phyloP scores from a whole-genome alignment of 1,140 invertebrate species.

The Saxidomus purpurata region DNA sequence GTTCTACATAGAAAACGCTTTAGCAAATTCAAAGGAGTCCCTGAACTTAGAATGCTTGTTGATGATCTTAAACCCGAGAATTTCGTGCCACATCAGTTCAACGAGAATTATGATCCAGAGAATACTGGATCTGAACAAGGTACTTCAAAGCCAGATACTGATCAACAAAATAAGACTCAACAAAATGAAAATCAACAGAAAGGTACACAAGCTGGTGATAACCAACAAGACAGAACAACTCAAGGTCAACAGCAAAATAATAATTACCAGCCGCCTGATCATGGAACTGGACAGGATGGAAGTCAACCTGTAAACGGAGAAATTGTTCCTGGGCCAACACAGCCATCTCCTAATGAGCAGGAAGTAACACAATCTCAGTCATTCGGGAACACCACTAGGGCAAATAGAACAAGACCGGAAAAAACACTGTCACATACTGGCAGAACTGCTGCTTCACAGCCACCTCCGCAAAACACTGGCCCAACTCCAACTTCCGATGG shows the following conservation, averaged over 20 bases:
- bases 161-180: not conserved
- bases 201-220: not conserved
- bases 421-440: no score
- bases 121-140: no score
- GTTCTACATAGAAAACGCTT: conserved; percentile 7
- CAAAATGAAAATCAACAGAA: not conserved
- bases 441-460: no score
- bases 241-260: not conserved
- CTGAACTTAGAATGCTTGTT: conserved; percentile 21
- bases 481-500: no score
- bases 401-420: no score
- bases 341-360: no score
- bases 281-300: not conserved
- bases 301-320: not conserved
- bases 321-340: no score
- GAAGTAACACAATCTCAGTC: no score
- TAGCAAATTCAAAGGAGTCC: not conserved
- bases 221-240: not conserved
- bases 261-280: not conserved
- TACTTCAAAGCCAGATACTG: not conserved
- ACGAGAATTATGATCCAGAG: conserved; percentile 19
- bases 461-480: no score
- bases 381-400: no score
- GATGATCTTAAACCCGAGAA: conserved; percentile 47
- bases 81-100: conserved; percentile 43